Conservation (phyloP, 2,888 invertebrate genomes). For the Protonemura montana region DNA sequence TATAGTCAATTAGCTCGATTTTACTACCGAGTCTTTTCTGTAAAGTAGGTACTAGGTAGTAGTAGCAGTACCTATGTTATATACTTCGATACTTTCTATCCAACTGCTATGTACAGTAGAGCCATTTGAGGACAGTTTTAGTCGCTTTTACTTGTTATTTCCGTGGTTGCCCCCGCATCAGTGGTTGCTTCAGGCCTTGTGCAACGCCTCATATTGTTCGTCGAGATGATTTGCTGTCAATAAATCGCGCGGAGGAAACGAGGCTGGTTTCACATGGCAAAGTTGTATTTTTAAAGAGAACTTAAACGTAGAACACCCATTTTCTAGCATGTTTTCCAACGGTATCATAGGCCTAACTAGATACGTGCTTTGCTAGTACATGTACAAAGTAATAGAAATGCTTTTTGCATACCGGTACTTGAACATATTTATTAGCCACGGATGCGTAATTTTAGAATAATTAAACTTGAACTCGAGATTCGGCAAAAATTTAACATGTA, state of each 20-base stretch:
- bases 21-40: neutral
- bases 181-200: neutral
- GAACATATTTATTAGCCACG: neutral
- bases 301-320: neutral
- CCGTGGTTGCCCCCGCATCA: neutral
- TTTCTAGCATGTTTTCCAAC: neutral
- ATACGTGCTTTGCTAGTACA: neutral
- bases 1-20: constrained; percentile 2
- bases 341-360: neutral
- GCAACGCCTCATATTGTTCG: neutral
- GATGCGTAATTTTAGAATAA: neutral
- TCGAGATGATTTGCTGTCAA: neutral
- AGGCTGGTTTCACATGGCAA: neutral
- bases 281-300: neutral
- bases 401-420: neutral
- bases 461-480: neutral
- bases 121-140: neutral
- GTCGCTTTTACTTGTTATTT: neutral
- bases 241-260: neutral
- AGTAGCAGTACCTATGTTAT: too few relatives aligned
- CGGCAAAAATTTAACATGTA: neutral
- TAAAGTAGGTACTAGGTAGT: constrained; percentile 8
- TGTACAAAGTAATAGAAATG: neutral
- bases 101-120: neutral
- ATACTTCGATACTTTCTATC: neutral